Base-by-base conservation (phyloP, 2,888 invertebrate genomes). In the Achlya flavicornis region DNA sequence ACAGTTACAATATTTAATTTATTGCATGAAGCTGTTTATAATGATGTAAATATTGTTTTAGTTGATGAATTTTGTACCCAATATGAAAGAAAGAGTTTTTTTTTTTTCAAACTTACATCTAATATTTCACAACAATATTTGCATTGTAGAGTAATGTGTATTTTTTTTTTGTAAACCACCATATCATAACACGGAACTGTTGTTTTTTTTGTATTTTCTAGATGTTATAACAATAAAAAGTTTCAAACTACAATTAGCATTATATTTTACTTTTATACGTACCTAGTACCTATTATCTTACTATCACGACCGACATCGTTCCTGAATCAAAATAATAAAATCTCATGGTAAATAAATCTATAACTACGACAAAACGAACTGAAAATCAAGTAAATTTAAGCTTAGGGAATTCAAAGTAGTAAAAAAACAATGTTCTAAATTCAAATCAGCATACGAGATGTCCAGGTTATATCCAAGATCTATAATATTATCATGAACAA, bases 1-100 rank as follows among this genome's bases (percentile, higher is more conserved):
- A n/a, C 58, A 62, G 26, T 58, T 60, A 57, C 43, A 64, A 61
- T 58, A 41, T 62, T 53, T 62, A 62, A 67, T 60, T 65, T 65
- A 61, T 61, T 60, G 48, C 35, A 59, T 41, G 60, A 58, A 66
- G 66, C 62, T 61, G 64, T 68, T 64, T 63, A 59, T 1, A 32
- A 26, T 12, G 3, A 5, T 58, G 35, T 58, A 33, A 58, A 58
- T 58, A 58, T 58, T 16, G n/a, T 38, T 35, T n/a, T 53, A 6
- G 46, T 5, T 53, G 48, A 35, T 58, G 58, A 58, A 38, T n/a
- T 58, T 1, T n/a, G 35, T 38, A 16, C 4, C 53, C 19, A 53
- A 53, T 53, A 53, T 19, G 10, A 19, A 4, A 53, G 19, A 16
- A 48, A 16, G n/a, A 16, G 16, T 53, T 53, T 19, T 19, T 53